Base-by-base conservation (phyloP, 2,888 invertebrate species). In the Miltochrista miniata region DNA sequence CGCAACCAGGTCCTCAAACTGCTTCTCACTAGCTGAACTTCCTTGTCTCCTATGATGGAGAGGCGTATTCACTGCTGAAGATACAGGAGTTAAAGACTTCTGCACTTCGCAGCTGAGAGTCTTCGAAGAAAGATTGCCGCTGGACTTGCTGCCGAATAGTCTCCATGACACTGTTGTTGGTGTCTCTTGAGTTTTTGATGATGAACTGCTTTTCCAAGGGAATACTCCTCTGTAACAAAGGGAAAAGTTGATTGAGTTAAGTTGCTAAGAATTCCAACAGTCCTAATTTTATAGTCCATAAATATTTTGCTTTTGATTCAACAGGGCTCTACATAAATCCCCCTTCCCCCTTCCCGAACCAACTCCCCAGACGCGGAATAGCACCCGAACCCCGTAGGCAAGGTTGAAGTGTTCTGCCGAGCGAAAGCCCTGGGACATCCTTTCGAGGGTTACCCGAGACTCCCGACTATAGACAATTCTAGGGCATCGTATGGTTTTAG, bases 1-100 rank as follows among this genome's bases (percentile, higher is more conserved):
- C 37, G 94, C 94, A 12, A 95, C 93, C 18, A 94, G 89, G 70
- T 93, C 93, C 55, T 93, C 92, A 61, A 92, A 92, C 75, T 92
- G 92, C 72, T 92, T 92, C 74, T 91, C 92, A 59, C 92, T 92
- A 24, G 92, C 89, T 0, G 92, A 90, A 50, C 92, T 92, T 7
- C 87, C 90, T 62, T 92, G 90, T 50, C 90, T 70, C 68, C 80
- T 85, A 65, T 89, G 90, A 57, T 87, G 88, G 42, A 87, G 81
- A 7, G 90, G 88, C 44, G 93, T 87, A 60, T 87, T 83, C 0
- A 83, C 76, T 1, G 78, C 84, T 0, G 90, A 90, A 0, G 90
- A 85, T 0, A 79, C 79, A 0, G 90, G 89, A 0, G 80, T 82
- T 45, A 87, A 58, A 1, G 81, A 74, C 55, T 85, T 87, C 64